Conservation (phyloP, 2,113 vertebrate genomes). For the Ovis aries region ARS-UI_Ramb_v3.0 NC_056080.1:139077501-139078000, state of each 20-base stretch:
- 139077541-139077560: background rate
- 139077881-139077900: background rate
- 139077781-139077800: background rate
- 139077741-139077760: background rate
- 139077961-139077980: slow-evolving; percentile 23
- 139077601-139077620: background rate
- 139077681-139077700: background rate
- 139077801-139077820: background rate
- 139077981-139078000: background rate
- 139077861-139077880: background rate
- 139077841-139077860: background rate
- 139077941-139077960: background rate
- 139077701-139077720: background rate
- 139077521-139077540: background rate
- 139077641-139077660: background rate
- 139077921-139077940: background rate
- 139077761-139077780: background rate
- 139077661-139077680: background rate
- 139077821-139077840: background rate
- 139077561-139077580: background rate
- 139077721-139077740: background rate
- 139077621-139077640: background rate
- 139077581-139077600: background rate
- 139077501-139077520: background rate
- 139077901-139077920: background rate